Evolutionary conservation across 2,113 vertebrate genomes (phyloP), one percentile per base, ranked within the genome.

Genomic region (Acinonyx jubatus): DNA sequence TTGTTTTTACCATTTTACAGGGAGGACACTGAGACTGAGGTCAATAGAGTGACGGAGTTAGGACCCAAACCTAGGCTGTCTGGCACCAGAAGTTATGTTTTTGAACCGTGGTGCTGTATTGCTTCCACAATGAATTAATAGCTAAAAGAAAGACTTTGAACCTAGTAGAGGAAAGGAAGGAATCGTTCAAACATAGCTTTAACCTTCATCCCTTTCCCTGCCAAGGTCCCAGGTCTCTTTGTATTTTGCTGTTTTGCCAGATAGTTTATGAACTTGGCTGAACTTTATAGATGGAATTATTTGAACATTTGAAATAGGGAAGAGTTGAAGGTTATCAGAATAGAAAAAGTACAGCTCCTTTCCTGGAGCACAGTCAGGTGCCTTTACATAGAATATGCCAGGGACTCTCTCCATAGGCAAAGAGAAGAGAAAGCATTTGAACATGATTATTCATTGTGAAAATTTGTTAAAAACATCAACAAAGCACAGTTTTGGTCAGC

Each of bases 281-380:
- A 97, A 94, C 97, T 96, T 97, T 94, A 36, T 52, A 71, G 76
- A 88, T 91, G 74, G 83, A 96, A 87, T 68, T 92, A 82, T 92
- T 96, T 97, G 96, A 96, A 74, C 13, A 4, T 97, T 94, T 94
- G 87, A 98, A 96, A 71, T 92, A 91, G 95, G 96, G 79, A 92
- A 96, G 87, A 97, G 90, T 94, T 98, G 95, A 98, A 98, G 96
- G 96, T 92, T 95, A 90, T 95, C 80, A 92, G 89, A 93, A 76
- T 33, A 93, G 78, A 94, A 84, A 95, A 71, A 90, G 48, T 68
- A 48, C 55, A 52, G 38, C 23, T 71, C 63, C 87, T 33, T 85
- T 91, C 79, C 55, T 1, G 5, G 45, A 84, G 66, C 6, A 7
- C 2, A 45, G 4, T 83, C 36, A 73, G 95, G 68, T 96, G 31